Base-by-base conservation (phyloP, 2,888 invertebrate species). In the Dromius quadrimaculatus region DNA sequence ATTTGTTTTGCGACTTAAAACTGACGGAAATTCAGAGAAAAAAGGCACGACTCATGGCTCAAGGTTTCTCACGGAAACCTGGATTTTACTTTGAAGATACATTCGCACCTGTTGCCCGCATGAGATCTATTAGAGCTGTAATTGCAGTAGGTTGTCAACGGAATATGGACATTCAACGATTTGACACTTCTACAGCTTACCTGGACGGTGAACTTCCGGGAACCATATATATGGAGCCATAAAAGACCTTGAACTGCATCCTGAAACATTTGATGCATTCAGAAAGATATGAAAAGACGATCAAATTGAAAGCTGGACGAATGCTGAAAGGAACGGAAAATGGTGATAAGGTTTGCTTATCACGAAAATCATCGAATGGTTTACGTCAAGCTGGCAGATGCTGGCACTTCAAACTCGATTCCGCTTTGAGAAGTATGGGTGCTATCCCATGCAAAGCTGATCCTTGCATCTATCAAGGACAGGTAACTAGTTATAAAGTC, bases 41-140 rank as follows among this genome's bases (percentile, higher is more conserved):
- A 13, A 74, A 75, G 20, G 74, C 73, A 8, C 64, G 74, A 4
- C 61, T 74, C 1, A 71, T 74, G 2, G 73, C 74, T 0, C 71
- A 72, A 47, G 75, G 73, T n/a, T 75, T 45, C 70, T 45, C 64
- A 13, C 73, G 72, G 59, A 38, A 32, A 45, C 61, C 63, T 15
- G 74, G 72, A 22, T 32, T 72, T 8, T 54, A 75, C 28, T 73
- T 61, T 64, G 19, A 50, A 2, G 38, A 68, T 50, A 72, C 71
- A 2, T 74, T 71, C 38, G 68, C 72, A 11, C 72, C 74, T 28
- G 74, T 74, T 1, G 73, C 72, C 9, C 54, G 71, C 23, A 38
- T 57, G 9, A 54, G 64, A 19, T 73, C 73, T 4, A 64, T 74
- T 6, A 32, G 73, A 20, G 41, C 71, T 9, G 13, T 73, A 13